Conservation (phyloP, 2,888 invertebrate species). For the Acleris holmiana region DNA sequence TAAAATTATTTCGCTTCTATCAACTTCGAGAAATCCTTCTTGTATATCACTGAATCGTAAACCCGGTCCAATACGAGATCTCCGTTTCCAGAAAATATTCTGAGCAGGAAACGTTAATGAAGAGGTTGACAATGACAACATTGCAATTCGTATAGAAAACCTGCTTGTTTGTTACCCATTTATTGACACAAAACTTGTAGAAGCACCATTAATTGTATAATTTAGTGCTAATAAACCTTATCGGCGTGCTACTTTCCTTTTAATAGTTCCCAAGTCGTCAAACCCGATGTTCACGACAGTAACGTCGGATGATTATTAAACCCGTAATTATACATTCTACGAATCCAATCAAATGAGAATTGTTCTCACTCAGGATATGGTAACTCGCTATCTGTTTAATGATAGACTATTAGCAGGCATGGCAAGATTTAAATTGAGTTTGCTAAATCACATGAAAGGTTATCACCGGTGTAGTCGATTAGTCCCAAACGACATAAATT, state of each 20-base stretch:
- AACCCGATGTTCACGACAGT: constrained; percentile 55
- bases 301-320: constrained; percentile 47
- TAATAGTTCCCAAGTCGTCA: constrained; percentile 57
- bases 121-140: background rate
- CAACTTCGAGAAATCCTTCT: constrained; percentile 50
- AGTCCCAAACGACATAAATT: no score
- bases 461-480: background rate
- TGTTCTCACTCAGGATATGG: constrained; percentile 37
- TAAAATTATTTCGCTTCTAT: constrained; percentile 49
- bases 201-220: constrained; percentile 52
- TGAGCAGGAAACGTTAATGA: background rate
- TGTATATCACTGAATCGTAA: constrained; percentile 42
- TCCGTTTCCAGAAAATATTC: constrained; percentile 4
- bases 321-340: constrained; percentile 44
- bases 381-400: constrained; percentile 19
- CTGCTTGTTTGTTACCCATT: constrained; percentile 30
- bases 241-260: constrained; percentile 58
- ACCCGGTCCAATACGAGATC: constrained; percentile 37
- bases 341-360: constrained; percentile 45
- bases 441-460: constrained; percentile 3
- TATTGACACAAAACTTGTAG: constrained; percentile 39
- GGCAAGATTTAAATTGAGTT: constrained; percentile 9
- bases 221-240: constrained; percentile 45
- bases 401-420: constrained; percentile 24
- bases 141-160: constrained; percentile 10